These are phyloP conservation scores for Anthrax anthrax DNA, from an alignment of 2,888 invertebrate genomes.

Conservation along the genomic window DNA sequence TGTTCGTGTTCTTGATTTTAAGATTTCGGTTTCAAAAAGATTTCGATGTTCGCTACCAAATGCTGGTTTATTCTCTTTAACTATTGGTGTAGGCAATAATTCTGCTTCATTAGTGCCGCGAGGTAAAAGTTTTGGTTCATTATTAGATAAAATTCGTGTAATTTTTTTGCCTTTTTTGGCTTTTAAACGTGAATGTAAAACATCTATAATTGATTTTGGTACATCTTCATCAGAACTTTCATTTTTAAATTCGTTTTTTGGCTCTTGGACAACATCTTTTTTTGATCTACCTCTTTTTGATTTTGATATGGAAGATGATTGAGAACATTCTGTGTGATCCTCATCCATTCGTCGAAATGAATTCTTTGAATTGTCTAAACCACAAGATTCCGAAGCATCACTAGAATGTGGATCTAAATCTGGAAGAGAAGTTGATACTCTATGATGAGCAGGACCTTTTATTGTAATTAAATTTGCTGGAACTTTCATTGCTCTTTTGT, in stretches of 20 bases:
- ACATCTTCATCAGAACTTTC: conserved; percentile 3
- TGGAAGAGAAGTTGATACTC: conserved; percentile 60
- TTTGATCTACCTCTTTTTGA: conserved; percentile 25
- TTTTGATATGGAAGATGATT: conserved; percentile 17
- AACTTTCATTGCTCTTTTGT: conserved; percentile 68
- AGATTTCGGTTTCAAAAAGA: conserved; percentile 53
- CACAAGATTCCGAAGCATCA: conserved; percentile 37
- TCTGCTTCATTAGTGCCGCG: conserved; percentile 18
- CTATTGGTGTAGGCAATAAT: conserved; percentile 16
- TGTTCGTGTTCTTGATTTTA: conserved; percentile 59
- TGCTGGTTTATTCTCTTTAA: conserved; percentile 11
- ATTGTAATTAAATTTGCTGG: conserved; percentile 68
- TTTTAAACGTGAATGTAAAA: conserved; percentile 28
- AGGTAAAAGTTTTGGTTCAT: conserved; percentile 11
- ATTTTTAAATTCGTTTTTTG: conserved; percentile 5
- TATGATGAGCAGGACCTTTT: conserved; percentile 53
- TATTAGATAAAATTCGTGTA: not conserved
- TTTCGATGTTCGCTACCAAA: conserved; percentile 23
- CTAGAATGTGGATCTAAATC: conserved; percentile 61
- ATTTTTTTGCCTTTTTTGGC: conserved; percentile 8
- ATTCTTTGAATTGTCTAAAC: conserved; percentile 7
- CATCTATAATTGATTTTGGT: conserved; percentile 31
- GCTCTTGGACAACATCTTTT: not conserved
- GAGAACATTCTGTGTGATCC: conserved; percentile 20
- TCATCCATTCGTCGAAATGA: conserved; percentile 44